Evolutionary conservation across 2,888 invertebrate species (phyloP).

Genomic region (Lasioglossum oenotherae): DNA sequence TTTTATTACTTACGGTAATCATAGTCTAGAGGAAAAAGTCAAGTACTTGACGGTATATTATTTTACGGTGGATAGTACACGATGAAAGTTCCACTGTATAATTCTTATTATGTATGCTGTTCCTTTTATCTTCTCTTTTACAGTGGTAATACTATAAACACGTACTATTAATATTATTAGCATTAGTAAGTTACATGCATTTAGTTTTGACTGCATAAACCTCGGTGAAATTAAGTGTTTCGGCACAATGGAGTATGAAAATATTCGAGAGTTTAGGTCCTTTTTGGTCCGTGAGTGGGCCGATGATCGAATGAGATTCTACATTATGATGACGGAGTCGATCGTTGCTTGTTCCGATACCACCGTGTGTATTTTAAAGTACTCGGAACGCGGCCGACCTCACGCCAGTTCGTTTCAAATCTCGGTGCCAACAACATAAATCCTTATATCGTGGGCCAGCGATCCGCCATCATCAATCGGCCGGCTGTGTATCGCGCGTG

Average conservation of each 20-base stretch:
- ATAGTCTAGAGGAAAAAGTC: background rate
- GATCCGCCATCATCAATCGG: conserved; percentile 12
- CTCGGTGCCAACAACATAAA: conserved; percentile 16
- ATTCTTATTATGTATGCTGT: background rate
- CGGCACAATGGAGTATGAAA: background rate
- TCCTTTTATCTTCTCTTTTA: background rate
- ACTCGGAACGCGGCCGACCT: background rate
- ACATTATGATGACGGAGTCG: no score
- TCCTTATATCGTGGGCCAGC: conserved; percentile 6
- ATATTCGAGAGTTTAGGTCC: background rate
- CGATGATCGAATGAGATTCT: background rate
- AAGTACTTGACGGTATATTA: background rate
- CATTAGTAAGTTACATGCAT: background rate
- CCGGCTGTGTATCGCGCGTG: conserved; percentile 23
- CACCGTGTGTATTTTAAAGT: conserved; percentile 11
- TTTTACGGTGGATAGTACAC: background rate
- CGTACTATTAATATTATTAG: background rate
- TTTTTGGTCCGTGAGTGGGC: background rate
- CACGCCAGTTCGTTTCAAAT: conserved; percentile 3
- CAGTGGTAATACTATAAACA: background rate
- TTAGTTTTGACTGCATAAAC: background rate
- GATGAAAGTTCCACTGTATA: background rate
- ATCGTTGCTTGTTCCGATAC: background rate
- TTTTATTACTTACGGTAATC: background rate
- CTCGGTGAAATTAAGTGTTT: background rate